phyloP scores from a whole-genome alignment of 2,888 invertebrate species.

The Lottia scabra region DNA sequence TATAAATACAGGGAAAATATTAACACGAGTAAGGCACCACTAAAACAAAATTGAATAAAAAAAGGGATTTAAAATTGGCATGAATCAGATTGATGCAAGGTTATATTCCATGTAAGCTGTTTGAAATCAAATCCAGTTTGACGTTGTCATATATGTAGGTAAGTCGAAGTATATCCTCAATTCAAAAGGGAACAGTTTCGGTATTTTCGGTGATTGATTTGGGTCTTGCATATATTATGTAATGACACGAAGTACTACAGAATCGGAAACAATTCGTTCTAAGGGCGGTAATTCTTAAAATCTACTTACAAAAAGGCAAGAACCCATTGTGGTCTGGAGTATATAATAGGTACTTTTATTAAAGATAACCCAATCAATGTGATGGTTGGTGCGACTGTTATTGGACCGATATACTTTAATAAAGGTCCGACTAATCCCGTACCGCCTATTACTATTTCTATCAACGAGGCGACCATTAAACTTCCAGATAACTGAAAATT shows the following conservation, averaged over 20 bases:
- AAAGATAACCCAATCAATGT: slow-evolving; percentile 14
- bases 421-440: slow-evolving; percentile 12
- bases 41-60: slow-evolving; percentile 19
- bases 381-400: slow-evolving; percentile 19
- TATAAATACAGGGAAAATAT: slow-evolving; percentile 45
- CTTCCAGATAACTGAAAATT: slow-evolving; percentile 14
- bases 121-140: no score
- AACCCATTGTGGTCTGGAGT: slow-evolving; percentile 15
- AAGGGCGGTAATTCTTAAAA: no score
- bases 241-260: no score
- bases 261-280: no score
- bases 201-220: no score
- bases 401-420: slow-evolving; percentile 13
- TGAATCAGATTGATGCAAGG: no score
- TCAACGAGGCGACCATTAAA: slow-evolving; percentile 13
- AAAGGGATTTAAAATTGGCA: no score
- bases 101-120: no score
- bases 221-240: no score
- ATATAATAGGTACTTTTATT: slow-evolving; percentile 11
- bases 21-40: slow-evolving; percentile 34
- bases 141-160: no score
- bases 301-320: slow-evolving; percentile 13
- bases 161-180: no score
- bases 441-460: slow-evolving; percentile 10
- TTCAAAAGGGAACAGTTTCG: no score